Conservation (phyloP, 2,113 vertebrate genomes). For the Zosterops japonicus region DNA sequence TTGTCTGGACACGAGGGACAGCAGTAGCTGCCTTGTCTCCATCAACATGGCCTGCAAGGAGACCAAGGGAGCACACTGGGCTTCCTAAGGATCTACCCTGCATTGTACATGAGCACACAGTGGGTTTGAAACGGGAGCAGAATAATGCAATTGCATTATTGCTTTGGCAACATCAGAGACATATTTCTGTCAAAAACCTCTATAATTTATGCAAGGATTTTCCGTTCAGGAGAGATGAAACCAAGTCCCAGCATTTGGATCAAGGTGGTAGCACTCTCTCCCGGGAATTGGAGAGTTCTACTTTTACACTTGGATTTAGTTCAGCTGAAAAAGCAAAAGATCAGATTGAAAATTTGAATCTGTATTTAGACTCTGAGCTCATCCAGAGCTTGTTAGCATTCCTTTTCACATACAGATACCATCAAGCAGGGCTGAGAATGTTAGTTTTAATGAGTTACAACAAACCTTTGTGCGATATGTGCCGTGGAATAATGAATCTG, state of each 20-base stretch:
- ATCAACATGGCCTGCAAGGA: accelerated
- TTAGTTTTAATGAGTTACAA: conserved; percentile 21
- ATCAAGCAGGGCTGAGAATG: background rate
- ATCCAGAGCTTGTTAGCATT: conserved; percentile 8
- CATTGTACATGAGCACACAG: background rate
- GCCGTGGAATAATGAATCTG: background rate
- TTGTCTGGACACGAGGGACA: background rate
- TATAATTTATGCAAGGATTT: background rate
- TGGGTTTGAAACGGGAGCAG: background rate
- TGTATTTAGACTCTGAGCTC: background rate
- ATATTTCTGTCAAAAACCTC: background rate
- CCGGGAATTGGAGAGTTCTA: background rate
- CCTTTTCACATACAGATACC: background rate
- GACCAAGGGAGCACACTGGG: background rate
- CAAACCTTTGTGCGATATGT: background rate
- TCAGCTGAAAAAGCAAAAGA: background rate
- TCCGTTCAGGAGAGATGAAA: background rate
- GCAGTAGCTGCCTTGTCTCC: background rate
- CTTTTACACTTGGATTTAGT: background rate
- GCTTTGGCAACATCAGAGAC: background rate
- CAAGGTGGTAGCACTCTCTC: background rate
- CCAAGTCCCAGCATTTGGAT: background rate
- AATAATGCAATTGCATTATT: background rate
- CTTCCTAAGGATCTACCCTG: background rate
- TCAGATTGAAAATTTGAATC: background rate